Base-by-base conservation (phyloP, 2,113 vertebrate species). In the Perca fluviatilis region DNA sequence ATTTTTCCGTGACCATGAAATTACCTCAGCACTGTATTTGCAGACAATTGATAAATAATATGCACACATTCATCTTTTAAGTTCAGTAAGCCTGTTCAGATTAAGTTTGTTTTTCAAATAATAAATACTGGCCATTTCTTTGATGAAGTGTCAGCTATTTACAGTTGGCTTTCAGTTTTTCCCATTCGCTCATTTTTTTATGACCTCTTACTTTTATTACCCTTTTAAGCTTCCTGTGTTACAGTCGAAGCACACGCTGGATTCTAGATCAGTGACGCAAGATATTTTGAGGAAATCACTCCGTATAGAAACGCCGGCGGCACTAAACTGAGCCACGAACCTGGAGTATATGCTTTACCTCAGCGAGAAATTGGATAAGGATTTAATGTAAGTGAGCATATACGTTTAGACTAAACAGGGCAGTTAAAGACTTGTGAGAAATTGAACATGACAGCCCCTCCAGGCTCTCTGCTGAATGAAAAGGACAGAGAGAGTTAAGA, bases 41-140 rank as follows among this genome's bases (percentile, higher is more conserved):
- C 49, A 79, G 89, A 88, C 88, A 77, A 69, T 84, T 86, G 85
- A 91, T 92, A 90, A 89, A 93, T 87, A 89, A 91, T 90, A 67
- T 87, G 86, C 58, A 18, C 83, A 46, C 65, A 85, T 93, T 86
- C 88, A 74, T 92, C 81, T 78, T 89, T 68, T 51, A 71, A 49
- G 73, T 61, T 62, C 68, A 65, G 57, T 69, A 67, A 88, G 61
- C 61, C 50, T 27, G 54, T 78, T 88, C 27, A 63, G 47, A 50
- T 88, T 80, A 10, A 16, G 30, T 80, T 93, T 89, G 66, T 89
- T 94, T 88, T 88, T 89, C 56, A 80, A 89, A 89, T 68, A 78
- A 66, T 91, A 82, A 56, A 80, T 16, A 70, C 47, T 74, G 58
- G 64, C 56, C 68, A 65, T 89, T 60, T 73, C 53, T 79, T 86